Base-by-base conservation (phyloP, 2,113 vertebrate genomes). In the Hystrix cristata region DNA sequence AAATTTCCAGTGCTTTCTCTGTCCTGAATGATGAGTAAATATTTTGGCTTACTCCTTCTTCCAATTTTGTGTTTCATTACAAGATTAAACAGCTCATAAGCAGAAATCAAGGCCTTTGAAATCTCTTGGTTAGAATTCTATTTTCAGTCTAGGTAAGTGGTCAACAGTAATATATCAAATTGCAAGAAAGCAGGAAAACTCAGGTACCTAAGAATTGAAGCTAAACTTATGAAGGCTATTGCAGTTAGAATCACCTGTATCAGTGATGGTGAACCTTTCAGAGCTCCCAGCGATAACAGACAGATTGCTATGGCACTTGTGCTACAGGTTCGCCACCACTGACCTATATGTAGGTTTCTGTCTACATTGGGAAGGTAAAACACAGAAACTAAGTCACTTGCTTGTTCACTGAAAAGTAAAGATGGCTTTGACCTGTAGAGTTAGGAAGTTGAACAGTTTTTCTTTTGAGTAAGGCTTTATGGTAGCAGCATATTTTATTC, bases 1-100 rank as follows among this genome's bases (percentile, higher is more conserved):
- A 16, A 18, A 25, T 96, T 93, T 96, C 67, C 16, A 97, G n/a
- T 94, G 85, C 9, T 87, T 23, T 65, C 46, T 78, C 1, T 67
- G 7, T n/a, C 10, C 87, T 79, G 29, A 74, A 29, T 27, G 72
- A 57, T 64, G 34, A 62, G 57, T 48, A 88, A 87, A 78, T n/a
- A 72, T 55, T 90, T 74, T 87, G 64, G 13, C 25, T 64, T 67
- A 67, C 48, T 12, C 11, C 25, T 88, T 93, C 83, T 81, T 90
- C 14, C 38, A 48, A 29, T 82, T 78, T 89, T 8, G 60, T 87
- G 12, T 92, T 94, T 91, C 60, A 48, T 90, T 83, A 43, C 19
- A 91, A 90, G 27, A 88, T 89, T 90, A 79, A 74, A 74, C 21
- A 96, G 27, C 14, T 23, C 29, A 55, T 59, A 83, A 80, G n/a